Evolutionary conservation across 2,888 invertebrate species (phyloP), one percentile per base, ranked within the genome.

Genomic region (Tetheella fluctuosa): DNA sequence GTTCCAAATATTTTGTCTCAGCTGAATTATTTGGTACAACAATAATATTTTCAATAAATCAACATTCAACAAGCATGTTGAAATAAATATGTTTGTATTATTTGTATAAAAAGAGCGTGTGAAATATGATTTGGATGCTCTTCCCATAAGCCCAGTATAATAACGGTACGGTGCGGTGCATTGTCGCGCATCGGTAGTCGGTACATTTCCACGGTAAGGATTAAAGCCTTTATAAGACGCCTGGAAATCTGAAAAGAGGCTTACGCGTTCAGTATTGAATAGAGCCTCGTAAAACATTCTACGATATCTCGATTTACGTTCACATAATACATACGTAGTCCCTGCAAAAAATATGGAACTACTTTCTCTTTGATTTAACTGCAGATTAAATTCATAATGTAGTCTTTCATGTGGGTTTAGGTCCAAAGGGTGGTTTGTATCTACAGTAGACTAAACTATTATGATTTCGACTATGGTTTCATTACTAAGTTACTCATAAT

Each of bases 171-270:
- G 78, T 79, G 76, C 79, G 74, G 77, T 78, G 76, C 80, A 84
- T 84, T 84, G 81, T 84, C 74, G 79, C 76, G 62, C 76, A 74
- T 76, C 69, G 63, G 66, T 73, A 78, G 74, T 76, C 69, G 63
- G 66, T 73, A 78, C 75, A 76, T 76, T 79, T 80, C 70, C 70
- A 68, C 77, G 69, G 72, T 71, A 76, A 54, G 77, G 81, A 84
- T 88, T 86, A 83, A 80, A 81, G 70, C 81, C 74, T 83, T 83
- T 80, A 81, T 80, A 81, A 83, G 77, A 80, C 75, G 79, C 73
- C 77, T 80, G 78, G 70, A 77, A 84, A 84, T 85, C 85, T 83
- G 77, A 74, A 85, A 87, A 87, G 86, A 83, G 77, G 84, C 83
- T 88, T 86, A 86, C 74, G 77, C 79, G 78, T 77, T 76, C 74